Evolutionary conservation across 2,797 vertebrate species (phyloP).

Genomic region (Danionella dracula): DNA sequence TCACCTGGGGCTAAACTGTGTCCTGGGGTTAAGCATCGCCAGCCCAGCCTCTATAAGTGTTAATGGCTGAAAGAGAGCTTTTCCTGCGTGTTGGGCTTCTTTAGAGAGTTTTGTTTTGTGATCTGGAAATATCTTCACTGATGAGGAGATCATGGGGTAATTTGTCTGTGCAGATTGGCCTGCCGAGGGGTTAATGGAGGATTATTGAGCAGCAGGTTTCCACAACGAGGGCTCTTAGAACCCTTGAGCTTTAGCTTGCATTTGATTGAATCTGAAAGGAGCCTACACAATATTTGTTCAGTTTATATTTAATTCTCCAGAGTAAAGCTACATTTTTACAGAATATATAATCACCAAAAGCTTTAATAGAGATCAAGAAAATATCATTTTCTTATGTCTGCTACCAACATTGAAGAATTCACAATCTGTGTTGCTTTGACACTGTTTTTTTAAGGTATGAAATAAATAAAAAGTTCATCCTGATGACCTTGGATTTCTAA

Average conservation of each 20-base stretch:
- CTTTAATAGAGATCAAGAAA: too few relatives aligned
- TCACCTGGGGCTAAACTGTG: constrained; percentile 82
- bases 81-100: constrained; percentile 76
- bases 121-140: constrained; percentile 86
- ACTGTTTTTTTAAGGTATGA: too few relatives aligned
- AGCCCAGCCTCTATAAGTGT: constrained; percentile 56
- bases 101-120: constrained; percentile 81
- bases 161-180: constrained; percentile 74
- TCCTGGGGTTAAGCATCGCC: constrained; percentile 71
- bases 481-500: too few relatives aligned
- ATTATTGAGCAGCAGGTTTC: constrained; percentile 65
- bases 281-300: neutral
- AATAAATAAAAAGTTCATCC: too few relatives aligned
- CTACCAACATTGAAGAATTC: too few relatives aligned
- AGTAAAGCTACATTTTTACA: too few relatives aligned
- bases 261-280: neutral
- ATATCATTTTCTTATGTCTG: too few relatives aligned
- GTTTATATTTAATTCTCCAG: too few relatives aligned
- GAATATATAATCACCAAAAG: too few relatives aligned
- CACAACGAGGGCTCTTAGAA: neutral
- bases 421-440: too few relatives aligned
- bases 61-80: constrained; percentile 76
- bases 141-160: constrained; percentile 80
- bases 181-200: constrained; percentile 69
- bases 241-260: neutral